These are phyloP conservation scores for Hirudinaria manillensis DNA, from an alignment of 2,888 invertebrate species.

Conservation along the genomic window DNA sequence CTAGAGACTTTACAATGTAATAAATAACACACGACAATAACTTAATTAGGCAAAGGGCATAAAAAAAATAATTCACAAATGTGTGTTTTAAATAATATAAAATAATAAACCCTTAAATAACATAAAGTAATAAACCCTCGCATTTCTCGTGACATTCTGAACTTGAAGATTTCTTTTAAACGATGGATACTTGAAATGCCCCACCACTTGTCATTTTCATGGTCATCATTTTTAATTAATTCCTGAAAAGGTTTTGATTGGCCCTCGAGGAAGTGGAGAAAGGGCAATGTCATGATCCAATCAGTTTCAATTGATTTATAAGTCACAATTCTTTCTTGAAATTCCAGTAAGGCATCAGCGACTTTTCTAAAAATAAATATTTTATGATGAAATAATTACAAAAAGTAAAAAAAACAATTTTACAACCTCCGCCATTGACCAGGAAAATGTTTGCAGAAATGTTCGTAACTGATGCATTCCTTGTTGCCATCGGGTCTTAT, in stretches of 20 bases:
- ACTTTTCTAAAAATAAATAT: constrained; percentile 1
- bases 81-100: no score
- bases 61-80: no score
- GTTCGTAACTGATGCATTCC: neutral
- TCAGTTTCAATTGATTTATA: neutral
- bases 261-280: neutral
- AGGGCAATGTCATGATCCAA: neutral
- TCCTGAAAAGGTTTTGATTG: neutral
- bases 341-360: neutral
- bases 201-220: constrained; percentile 4
- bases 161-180: neutral
- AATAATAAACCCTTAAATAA: no score
- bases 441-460: constrained; percentile 1
- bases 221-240: neutral
- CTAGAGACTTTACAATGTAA: no score
- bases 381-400: neutral
- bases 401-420: neutral
- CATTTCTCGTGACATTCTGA: neutral
- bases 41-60: neutral
- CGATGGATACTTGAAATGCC: neutral
- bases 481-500: neutral
- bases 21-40: neutral
- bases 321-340: neutral
- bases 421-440: neutral
- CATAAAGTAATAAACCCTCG: neutral